Base-by-base conservation (phyloP, 2,888 invertebrate genomes). In the Anagyrus pseudococci region DNA sequence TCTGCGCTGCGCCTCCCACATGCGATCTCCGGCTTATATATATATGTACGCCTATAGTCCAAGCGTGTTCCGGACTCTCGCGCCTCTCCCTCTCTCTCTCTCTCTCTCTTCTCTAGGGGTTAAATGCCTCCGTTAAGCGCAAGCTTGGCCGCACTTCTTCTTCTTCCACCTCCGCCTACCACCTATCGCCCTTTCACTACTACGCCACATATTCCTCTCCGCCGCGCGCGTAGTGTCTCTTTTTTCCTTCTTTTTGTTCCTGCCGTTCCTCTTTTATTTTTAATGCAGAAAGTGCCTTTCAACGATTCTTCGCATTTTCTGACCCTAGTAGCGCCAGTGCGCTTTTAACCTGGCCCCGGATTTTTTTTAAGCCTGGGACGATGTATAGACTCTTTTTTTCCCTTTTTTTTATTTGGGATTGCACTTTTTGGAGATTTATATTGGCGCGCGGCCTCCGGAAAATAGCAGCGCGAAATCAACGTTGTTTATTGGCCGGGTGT, bases 1-100 rank as follows among this genome's bases (percentile, higher is more conserved):
- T 78, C 73, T 75, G 71, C 62, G 64, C 73, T 70, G 71, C 71
- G 43, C 50, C 25, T 67, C 67, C 70, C 65, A 68, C 64, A 64
- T 60, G 64, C 64, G 58, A 64, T 56, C 33, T 17, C n/a, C n/a
- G n/a, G 15, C 40, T n/a, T 4, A 6, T 15, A 4, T n/a, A n/a
- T n/a, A n/a, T 40, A 40, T 4, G 40, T 15, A 1, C 40, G 13
- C 40, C 40, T 15, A 41, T 4, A 7, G 29, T 7, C 6, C 29
- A 10, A 4, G 4, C 29, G 29, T 29, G 29, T 29, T 29, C 29
- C 29, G 29, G 29, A 10, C 40, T 7, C 40, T 15, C 17, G 15
- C 40, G 4, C 40, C 46, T 22, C 13, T 4, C n/a, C 40, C 40
- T 20, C 22, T 46, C 22, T 43, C 19, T 43, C 43, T 37, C 37